Base-by-base conservation (phyloP, 1,140 invertebrate species). In the Aphelinus atriplicis region DNA sequence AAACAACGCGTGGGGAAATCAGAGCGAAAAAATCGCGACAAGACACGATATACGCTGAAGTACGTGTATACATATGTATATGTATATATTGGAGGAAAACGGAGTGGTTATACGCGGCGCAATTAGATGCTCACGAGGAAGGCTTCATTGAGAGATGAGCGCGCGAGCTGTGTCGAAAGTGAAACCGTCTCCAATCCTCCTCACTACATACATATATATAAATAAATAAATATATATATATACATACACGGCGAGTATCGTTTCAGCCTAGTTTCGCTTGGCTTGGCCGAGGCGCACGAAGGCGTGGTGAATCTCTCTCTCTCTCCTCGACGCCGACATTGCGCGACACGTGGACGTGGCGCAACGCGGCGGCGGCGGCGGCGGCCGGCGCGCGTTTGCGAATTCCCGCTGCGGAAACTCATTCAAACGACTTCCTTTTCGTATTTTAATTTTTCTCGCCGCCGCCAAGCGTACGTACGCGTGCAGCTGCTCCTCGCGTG, bases 201-300 rank as follows among this genome's bases (percentile, higher is more conserved):
- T 26, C 26, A 26, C 26, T 26, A 26, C 26, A 26, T 26, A 26
- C 26, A 26, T 26, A 26, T 26, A 26, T 26, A 26, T 26, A 26
- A 26, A 26, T 26, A 26, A 26, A 26, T 26, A 26, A 26, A 26
- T 26, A 26, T 26, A 26, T 26, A 26, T 26, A 26, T 26, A 26
- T 26, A 26, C 26, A 26, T 48, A 47, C 66, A 63, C 60, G 63
- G 61, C 66, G 51, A 76, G 56, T 58, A 76, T 76, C 74, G 74
- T 76, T 76, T 76, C 57, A 46, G 74, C 74, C 74, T 66, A 71
- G 74, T 76, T 76, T 76, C 63, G 74, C 58, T 76, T 62, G 68
- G 74, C 57, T 76, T 76, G 51, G 62, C 56, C 43, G n/a, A 65
- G 48, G 5, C 55, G 4, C 55, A 65, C 61, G 53, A 65, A 76